phyloP scores from a whole-genome alignment of 2,888 invertebrate genomes.

The Brenthis daphne region DNA sequence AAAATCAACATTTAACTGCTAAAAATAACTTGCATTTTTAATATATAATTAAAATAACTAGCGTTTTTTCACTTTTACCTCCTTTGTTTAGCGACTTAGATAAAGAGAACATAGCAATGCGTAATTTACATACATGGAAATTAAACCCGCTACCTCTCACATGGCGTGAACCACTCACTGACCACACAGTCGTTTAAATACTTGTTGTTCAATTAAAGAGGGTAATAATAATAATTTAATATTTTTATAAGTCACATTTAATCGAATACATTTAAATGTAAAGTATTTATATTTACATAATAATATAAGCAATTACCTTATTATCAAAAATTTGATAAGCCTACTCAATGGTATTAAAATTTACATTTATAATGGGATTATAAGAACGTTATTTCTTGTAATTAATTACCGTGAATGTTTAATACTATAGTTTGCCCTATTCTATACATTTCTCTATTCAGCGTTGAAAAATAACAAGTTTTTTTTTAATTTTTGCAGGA shows the following conservation, averaged over 20 bases:
- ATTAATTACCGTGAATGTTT: constrained; percentile 1
- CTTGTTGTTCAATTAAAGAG: too few species aligned
- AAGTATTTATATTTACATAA: constrained; percentile 15
- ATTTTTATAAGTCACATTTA: constrained; percentile 5
- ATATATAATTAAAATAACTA: too few species aligned
- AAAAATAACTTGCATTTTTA: too few species aligned
- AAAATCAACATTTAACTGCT: too few species aligned
- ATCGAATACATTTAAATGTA: constrained; percentile 1
- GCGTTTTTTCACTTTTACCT: too few species aligned
- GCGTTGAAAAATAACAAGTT: constrained; percentile 1
- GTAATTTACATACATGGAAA: too few species aligned
- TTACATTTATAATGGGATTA: constrained; percentile 21
- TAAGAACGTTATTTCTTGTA: background rate
- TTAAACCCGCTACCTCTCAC: too few species aligned
- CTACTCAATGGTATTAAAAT: constrained; percentile 7
- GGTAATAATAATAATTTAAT: background rate
- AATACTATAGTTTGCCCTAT: background rate
- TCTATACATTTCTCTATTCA: constrained; percentile 13
- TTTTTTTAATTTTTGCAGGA: constrained; percentile 15
- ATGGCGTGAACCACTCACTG: too few species aligned
- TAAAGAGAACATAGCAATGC: too few species aligned
- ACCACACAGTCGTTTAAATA: too few species aligned
- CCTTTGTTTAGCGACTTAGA: too few species aligned
- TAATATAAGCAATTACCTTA: constrained; percentile 9
- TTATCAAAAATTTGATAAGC: constrained; percentile 21